phyloP scores from a whole-genome alignment of 2,888 invertebrate genomes.

The Catotricha subobsoleta region DNA sequence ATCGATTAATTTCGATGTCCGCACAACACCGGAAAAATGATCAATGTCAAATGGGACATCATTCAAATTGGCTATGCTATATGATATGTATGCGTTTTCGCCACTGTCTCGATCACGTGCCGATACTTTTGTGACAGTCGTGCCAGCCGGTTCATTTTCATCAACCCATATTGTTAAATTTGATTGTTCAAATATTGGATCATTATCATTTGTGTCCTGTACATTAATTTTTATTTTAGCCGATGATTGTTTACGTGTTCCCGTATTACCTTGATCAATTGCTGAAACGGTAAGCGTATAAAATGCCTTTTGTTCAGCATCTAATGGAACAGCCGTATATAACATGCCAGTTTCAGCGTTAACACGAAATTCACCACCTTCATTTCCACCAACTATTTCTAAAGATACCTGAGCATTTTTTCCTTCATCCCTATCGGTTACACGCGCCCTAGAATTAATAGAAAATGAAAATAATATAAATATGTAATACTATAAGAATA shows the following conservation, averaged over 20 bases:
- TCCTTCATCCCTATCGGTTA: slow-evolving; percentile 68
- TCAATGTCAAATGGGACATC: slow-evolving; percentile 91
- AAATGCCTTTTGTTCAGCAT: slow-evolving; percentile 67
- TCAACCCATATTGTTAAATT: slow-evolving; percentile 54
- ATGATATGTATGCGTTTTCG: slow-evolving; percentile 89
- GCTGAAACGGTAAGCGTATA: slow-evolving; percentile 82
- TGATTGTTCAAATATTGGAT: slow-evolving; percentile 64
- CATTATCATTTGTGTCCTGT: slow-evolving; percentile 85
- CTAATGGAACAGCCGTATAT: slow-evolving; percentile 62
- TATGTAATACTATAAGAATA: too few species aligned
- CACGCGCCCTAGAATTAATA: too few species aligned
- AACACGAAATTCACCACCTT: slow-evolving; percentile 70
- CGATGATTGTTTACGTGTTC: slow-evolving; percentile 68
- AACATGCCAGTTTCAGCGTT: slow-evolving; percentile 80
- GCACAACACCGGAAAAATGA: slow-evolving; percentile 80
- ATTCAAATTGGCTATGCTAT: slow-evolving; percentile 77
- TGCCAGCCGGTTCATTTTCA: slow-evolving; percentile 78
- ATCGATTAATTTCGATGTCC: slow-evolving; percentile 65
- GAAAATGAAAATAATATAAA: too few species aligned
- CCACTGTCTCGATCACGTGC: slow-evolving; percentile 83
- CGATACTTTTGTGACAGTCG: slow-evolving; percentile 62
- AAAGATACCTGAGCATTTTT: slow-evolving; percentile 69
- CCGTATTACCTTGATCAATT: slow-evolving; percentile 69
- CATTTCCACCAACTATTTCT: slow-evolving; percentile 82
- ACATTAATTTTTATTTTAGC: slow-evolving; percentile 81